Conservation (phyloP, 2,113 vertebrate species). For the Gila orcuttii region DNA sequence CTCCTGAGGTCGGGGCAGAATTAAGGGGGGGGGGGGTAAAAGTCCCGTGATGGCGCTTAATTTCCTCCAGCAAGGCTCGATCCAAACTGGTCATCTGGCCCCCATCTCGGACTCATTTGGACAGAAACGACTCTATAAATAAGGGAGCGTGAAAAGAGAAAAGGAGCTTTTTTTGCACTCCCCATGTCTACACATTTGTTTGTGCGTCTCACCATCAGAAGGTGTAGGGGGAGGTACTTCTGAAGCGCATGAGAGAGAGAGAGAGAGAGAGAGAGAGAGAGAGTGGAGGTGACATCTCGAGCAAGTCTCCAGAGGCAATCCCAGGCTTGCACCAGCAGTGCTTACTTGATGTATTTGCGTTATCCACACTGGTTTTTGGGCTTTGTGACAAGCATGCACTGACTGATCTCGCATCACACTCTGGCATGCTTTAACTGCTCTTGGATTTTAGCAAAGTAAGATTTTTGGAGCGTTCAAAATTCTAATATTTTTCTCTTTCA, state of each 20-base stretch:
- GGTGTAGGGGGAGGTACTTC: conserved; percentile 69
- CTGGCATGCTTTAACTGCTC: conserved; percentile 63
- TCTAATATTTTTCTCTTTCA: conserved; percentile 55
- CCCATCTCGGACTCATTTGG: conserved; percentile 84
- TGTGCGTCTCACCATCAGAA: conserved; percentile 65
- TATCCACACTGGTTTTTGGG: conserved; percentile 62
- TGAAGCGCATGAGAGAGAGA: conserved; percentile 62
- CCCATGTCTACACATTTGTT: conserved; percentile 62
- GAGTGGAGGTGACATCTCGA: conserved; percentile 74
- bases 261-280: conserved; percentile 50
- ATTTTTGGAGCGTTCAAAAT: conserved; percentile 61
- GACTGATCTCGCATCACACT: conserved; percentile 59
- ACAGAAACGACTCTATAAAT: conserved; percentile 95
- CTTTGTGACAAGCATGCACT: conserved; percentile 67
- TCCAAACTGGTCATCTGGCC: conserved; percentile 87
- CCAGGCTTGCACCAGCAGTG: conserved; percentile 73
- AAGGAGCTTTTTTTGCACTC: conserved; percentile 59
- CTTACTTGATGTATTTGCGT: conserved; percentile 66
- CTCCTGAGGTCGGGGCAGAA: conserved; percentile 66
- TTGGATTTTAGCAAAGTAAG: conserved; percentile 64
- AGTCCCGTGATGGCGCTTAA: conserved; percentile 68
- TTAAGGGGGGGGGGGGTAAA: conserved; percentile 65
- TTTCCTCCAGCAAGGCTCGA: not conserved
- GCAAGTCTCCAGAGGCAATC: conserved; percentile 73
- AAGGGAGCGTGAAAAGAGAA: conserved; percentile 75